Conservation (phyloP, 2,113 vertebrate genomes). For the Corythoichthys intestinalis region DNA sequence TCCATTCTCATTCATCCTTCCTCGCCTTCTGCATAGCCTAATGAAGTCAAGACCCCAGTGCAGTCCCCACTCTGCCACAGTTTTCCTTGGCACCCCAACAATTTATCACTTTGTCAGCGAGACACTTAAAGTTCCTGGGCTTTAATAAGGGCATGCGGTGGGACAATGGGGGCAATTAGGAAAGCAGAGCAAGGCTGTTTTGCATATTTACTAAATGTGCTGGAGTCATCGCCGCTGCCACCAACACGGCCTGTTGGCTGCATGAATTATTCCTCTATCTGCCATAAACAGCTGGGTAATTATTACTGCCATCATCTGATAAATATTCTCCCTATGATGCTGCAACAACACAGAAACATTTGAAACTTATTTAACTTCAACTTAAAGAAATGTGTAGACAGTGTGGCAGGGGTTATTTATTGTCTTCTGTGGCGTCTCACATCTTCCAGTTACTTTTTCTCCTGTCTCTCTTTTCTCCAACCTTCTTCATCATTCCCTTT, state of each 20-base stretch:
- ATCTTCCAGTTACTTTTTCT: slow-evolving; percentile 44
- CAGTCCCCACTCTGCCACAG: slow-evolving; percentile 88
- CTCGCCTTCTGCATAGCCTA: slow-evolving; percentile 89
- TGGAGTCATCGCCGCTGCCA: slow-evolving; percentile 81
- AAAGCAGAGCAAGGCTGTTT: slow-evolving; percentile 85
- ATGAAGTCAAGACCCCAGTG: slow-evolving; percentile 96
- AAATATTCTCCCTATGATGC: slow-evolving; percentile 94
- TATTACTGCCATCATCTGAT: slow-evolving; percentile 98
- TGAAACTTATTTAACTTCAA: slow-evolving; percentile 76
- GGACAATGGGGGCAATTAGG: slow-evolving; percentile 93
- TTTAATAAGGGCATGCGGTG: slow-evolving; percentile 97
- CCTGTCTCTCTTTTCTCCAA: slow-evolving; percentile 39
- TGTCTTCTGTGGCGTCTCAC: slow-evolving; percentile 23
- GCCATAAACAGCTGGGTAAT: slow-evolving; percentile 99
- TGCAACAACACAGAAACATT: slow-evolving; percentile 81
- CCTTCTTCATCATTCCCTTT: slow-evolving; percentile 45
- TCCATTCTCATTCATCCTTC: slow-evolving; percentile 90
- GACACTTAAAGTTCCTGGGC: slow-evolving; percentile 95
- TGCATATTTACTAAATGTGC: slow-evolving; percentile 98
- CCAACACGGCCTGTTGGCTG: slow-evolving; percentile 94
- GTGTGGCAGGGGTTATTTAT: slow-evolving; percentile 14
- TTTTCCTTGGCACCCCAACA: slow-evolving; percentile 89
- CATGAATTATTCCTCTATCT: slow-evolving; percentile 99
- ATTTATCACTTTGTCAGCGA: slow-evolving; percentile 99
- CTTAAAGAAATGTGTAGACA: neutral